Conservation (phyloP, 2,113 vertebrate genomes). For the Ploceus nigricollis region DNA sequence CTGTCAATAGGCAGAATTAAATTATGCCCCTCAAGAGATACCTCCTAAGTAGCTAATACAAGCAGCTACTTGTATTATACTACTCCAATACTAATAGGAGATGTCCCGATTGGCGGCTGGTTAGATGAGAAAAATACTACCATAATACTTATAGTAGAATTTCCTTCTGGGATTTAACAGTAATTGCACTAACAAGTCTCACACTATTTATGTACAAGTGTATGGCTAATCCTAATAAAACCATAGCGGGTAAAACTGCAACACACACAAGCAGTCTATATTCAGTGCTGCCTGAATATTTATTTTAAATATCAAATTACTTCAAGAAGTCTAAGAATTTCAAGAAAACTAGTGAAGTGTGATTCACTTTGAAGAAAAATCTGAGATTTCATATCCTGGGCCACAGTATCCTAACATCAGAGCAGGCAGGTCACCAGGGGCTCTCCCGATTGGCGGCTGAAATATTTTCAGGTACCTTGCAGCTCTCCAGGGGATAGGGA, state of each 20-base stretch:
- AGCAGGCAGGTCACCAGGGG: background rate
- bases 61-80: too few relatives aligned
- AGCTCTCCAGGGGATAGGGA: rapidly evolving
- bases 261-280: background rate
- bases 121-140: background rate
- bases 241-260: background rate
- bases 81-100: too few relatives aligned
- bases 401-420: background rate
- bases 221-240: background rate
- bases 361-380: constrained; percentile 1
- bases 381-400: background rate
- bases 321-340: background rate
- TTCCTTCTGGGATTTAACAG: background rate
- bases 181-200: background rate
- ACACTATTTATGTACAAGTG: background rate
- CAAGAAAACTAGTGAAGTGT: background rate
- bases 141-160: background rate
- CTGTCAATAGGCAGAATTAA: background rate
- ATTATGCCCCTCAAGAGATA: background rate
- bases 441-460: rapidly evolving
- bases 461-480: rapidly evolving
- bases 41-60: background rate
- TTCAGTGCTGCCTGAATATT: background rate
- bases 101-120: too few relatives aligned
- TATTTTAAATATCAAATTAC: background rate